A percentile compares a stretch with the other conserved stretches of the same genome.
Evolutionary conservation across 2,113 vertebrate genomes (phyloP).

Genomic region (Mormyrus iriodes): DNA sequence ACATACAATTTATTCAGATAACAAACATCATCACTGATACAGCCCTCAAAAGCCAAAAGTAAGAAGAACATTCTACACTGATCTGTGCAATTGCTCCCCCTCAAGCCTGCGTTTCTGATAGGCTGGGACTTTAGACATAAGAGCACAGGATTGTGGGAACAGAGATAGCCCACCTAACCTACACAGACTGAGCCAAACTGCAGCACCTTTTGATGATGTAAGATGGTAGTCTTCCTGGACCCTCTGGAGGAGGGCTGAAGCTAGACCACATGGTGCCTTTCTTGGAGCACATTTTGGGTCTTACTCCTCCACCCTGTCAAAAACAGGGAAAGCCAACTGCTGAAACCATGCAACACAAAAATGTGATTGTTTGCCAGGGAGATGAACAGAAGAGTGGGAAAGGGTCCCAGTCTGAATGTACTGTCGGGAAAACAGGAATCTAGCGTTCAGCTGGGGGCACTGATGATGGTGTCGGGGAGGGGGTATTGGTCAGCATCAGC

Average conservation of each 20-base stretch:
- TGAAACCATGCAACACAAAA: neutral
- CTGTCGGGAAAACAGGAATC: neutral
- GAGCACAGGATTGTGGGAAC: neutral
- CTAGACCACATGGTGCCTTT: neutral
- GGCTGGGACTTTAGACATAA: neutral
- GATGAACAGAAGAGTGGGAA: neutral
- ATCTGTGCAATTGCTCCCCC: neutral
- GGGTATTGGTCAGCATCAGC: constrained; percentile 16
- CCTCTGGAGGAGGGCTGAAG: neutral
- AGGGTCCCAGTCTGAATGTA: neutral
- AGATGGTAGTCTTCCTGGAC: neutral
- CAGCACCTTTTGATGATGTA: neutral
- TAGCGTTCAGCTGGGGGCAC: neutral
- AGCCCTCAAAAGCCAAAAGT: neutral
- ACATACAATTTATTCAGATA: constrained; percentile 1
- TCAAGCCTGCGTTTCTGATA: neutral
- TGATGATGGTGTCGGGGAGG: constrained; percentile 19
- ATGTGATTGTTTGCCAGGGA: neutral
- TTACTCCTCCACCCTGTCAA: neutral
- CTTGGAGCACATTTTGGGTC: neutral
- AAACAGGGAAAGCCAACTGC: neutral
- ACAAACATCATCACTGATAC: neutral
- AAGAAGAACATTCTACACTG: neutral
- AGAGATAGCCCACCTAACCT: neutral
- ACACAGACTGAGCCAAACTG: neutral